phyloP scores from a whole-genome alignment of 2,113 vertebrate genomes.

The Columbina picui region DNA sequence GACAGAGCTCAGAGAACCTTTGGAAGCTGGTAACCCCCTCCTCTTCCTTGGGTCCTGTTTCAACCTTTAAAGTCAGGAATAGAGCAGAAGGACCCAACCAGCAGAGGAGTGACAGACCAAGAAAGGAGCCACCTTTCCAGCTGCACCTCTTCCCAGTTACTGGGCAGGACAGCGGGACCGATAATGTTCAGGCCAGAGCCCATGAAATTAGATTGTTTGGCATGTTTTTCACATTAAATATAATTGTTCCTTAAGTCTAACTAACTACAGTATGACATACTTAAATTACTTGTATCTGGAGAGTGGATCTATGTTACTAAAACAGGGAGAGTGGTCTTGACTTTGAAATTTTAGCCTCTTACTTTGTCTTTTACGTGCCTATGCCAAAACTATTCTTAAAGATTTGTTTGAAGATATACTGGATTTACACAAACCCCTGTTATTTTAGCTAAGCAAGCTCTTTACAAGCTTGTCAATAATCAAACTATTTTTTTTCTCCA shows the following conservation, averaged over 20 bases:
- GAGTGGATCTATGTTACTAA: background rate
- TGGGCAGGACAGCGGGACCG: background rate
- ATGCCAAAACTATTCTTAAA: conserved; percentile 23
- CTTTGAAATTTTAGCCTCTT: conserved; percentile 30
- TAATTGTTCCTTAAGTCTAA: background rate
- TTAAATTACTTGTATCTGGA: background rate
- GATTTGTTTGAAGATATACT: conserved; percentile 18
- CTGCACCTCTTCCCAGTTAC: background rate
- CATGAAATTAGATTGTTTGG: background rate
- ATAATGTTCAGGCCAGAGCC: background rate
- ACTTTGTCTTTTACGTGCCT: background rate
- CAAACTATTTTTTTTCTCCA: background rate
- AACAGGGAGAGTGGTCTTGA: background rate
- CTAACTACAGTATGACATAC: background rate
- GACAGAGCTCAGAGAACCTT: background rate
- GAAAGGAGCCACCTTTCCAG: background rate
- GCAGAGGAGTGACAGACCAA: background rate
- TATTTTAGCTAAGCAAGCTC: conserved; percentile 26
- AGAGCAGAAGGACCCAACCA: background rate
- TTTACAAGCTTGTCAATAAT: background rate
- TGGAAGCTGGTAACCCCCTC: background rate
- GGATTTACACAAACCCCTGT: conserved; percentile 15
- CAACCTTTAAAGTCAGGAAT: background rate
- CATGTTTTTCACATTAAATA: background rate
- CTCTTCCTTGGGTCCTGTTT: background rate